Evolutionary conservation across 2,888 invertebrate genomes (phyloP).

Genomic region (Drosophila seclusa): DNA sequence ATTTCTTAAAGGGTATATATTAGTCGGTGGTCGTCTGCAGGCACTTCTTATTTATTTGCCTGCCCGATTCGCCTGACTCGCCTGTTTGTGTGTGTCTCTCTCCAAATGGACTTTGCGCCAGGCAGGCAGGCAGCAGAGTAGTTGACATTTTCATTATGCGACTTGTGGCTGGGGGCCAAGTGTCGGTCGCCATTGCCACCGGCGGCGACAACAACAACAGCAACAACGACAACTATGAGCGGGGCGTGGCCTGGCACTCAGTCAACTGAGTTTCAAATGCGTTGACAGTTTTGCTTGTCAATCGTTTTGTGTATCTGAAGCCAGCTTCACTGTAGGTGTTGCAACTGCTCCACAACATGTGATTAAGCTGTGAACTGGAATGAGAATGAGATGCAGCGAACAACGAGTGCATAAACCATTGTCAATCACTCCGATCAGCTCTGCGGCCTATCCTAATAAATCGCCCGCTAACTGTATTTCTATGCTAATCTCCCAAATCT

Average conservation of each 20-base stretch:
- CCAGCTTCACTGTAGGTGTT: constrained; percentile 52
- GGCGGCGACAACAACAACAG: constrained; percentile 48
- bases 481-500: constrained; percentile 1
- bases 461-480: not conserved
- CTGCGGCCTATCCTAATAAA: constrained; percentile 12
- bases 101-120: constrained; percentile 59
- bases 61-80: constrained; percentile 25
- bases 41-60: constrained; percentile 39
- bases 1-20: constrained; percentile 14
- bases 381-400: constrained; percentile 8
- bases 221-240: constrained; percentile 10
- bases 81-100: constrained; percentile 4
- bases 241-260: constrained; percentile 62
- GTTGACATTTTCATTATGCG: constrained; percentile 77
- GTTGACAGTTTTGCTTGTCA: constrained; percentile 74
- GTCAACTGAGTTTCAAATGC: constrained; percentile 71
- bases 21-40: not conserved
- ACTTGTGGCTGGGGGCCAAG: constrained; percentile 62
- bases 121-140: constrained; percentile 27
- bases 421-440: constrained; percentile 15
- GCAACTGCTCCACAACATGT: constrained; percentile 46
- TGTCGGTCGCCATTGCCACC: constrained; percentile 68
- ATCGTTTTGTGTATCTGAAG: constrained; percentile 65
- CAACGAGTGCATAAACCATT: constrained; percentile 37
- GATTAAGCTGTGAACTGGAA: constrained; percentile 66